phyloP scores from a whole-genome alignment of 1,140 invertebrate species.

The Drosophila parabipectinata region DNA sequence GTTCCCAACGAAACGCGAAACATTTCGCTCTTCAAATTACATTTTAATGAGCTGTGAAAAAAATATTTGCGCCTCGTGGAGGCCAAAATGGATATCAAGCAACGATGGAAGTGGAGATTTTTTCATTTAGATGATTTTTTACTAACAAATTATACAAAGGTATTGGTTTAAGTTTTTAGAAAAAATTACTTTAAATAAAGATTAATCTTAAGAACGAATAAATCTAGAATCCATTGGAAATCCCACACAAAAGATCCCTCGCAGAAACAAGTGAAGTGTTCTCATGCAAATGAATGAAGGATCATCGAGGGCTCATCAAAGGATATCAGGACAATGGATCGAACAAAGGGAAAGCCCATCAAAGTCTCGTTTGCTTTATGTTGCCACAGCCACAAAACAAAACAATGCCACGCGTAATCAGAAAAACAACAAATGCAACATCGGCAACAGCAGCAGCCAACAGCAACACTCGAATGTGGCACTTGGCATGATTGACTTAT shows the following conservation, averaged over 20 bases:
- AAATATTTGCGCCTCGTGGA: slow-evolving; percentile 66
- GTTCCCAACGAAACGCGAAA: slow-evolving; percentile 55
- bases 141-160: no score
- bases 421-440: slow-evolving; percentile 9
- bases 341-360: slow-evolving; percentile 52
- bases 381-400: slow-evolving; percentile 17
- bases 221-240: neutral
- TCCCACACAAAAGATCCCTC: slow-evolving; percentile 26
- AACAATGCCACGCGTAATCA: slow-evolving; percentile 50
- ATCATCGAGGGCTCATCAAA: slow-evolving; percentile 54
- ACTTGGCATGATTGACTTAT: slow-evolving; percentile 81
- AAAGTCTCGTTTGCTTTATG: slow-evolving; percentile 33
- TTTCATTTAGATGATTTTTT: no score
- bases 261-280: slow-evolving; percentile 21
- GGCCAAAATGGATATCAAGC: neutral
- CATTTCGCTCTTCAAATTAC: slow-evolving; percentile 77
- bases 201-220: neutral
- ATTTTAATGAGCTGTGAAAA: slow-evolving; percentile 81
- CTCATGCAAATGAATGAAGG: slow-evolving; percentile 67
- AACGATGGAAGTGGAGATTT: slow-evolving; percentile 3
- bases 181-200: no score
- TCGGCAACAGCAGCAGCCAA: slow-evolving; percentile 13
- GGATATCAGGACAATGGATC: slow-evolving; percentile 55
- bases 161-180: no score
- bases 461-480: slow-evolving; percentile 74